A percentile compares a stretch with the other conserved stretches of the same genome.
Evolutionary conservation across 2,888 invertebrate genomes (phyloP).

Genomic region (Patella pellucida): DNA sequence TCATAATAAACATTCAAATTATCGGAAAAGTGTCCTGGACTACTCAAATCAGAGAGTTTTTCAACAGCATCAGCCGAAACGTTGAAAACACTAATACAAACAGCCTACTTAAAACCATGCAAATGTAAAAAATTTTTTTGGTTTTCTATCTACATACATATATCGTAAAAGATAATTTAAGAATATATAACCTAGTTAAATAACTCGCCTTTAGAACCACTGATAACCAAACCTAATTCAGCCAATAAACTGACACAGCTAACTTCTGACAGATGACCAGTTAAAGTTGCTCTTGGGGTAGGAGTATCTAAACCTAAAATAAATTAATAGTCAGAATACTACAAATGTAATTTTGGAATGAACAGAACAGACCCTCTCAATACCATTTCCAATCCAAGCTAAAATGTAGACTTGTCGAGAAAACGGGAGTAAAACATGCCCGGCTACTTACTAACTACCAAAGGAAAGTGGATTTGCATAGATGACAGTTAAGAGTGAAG

Average conservation of each 20-base stretch:
- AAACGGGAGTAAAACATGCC: background rate
- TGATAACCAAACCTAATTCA: conserved; percentile 96
- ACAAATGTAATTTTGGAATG: background rate
- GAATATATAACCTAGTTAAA: too few relatives aligned
- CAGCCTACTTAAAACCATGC: too few relatives aligned
- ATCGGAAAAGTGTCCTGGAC: too few relatives aligned
- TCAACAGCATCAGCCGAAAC: too few relatives aligned
- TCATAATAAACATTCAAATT: too few relatives aligned
- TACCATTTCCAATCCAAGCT: background rate
- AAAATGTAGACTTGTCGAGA: background rate
- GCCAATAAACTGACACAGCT: conserved; percentile 96
- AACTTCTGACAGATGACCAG: conserved; percentile 97
- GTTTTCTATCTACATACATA: too few relatives aligned
- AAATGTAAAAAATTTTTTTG: too few relatives aligned
- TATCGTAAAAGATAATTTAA: too few relatives aligned
- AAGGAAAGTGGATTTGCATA: background rate
- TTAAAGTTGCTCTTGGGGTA: conserved; percentile 95
- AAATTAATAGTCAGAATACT: background rate
- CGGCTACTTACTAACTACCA: too few relatives aligned
- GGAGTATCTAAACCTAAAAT: conserved; percentile 74
- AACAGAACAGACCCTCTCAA: too few relatives aligned
- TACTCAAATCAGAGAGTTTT: too few relatives aligned
- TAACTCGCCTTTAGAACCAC: conserved; percentile 82
- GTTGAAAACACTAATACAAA: too few relatives aligned
- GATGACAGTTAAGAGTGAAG: background rate